Evolutionary conservation across 2,113 vertebrate genomes (phyloP), one percentile per base, ranked within the genome.

Genomic region (Pelvicachromis taeniatus): DNA sequence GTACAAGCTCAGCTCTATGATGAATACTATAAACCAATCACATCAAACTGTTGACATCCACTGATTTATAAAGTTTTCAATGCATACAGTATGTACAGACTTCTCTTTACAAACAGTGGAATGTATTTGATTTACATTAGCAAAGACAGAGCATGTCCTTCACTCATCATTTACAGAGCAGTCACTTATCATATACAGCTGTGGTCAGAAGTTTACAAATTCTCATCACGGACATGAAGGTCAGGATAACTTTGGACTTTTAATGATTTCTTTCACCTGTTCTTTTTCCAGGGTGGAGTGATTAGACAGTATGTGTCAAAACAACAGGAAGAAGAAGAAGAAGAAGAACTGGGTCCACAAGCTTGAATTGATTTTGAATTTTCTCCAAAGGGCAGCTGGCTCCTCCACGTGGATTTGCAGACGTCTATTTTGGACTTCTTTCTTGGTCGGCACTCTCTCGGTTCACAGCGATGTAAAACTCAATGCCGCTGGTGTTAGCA

Each of bases 71-170:
- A 96, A 96, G 87, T 89, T 94, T 80, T 94, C 56, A 90, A 87
- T 84, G 88, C 86, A 89, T 96, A 95, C 95, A 83, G 33, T 90
- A 94, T 96, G 70, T 95, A 96, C 95, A 96, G 85, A 85, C 89
- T 85, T 92, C 23, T 89, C 56, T 84, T 81, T 92, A 96, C 94
- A 96, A 94, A 96, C 94, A 95, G 86, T 91, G 96, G 95, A 96
- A 96, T 96, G 95, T 96, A 92, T 81, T 91, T 90, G 35, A 94
- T 95, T 93, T 94, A 95, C 91, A 96, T 87, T 83, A 86, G 91
- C 87, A 94, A 95, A 95, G 93, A 91, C 90, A 86, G 85, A 90
- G 75, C 81, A 86, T 42, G 61, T 84, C 78, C 53, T 88, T 77
- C 35, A 33, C 78, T 85, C 87, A 54, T 77, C 63, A 81, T 86